These are phyloP conservation scores for Manacus vitellinus DNA, from an alignment of 2,113 vertebrate species.

Conservation along the genomic window DNA sequence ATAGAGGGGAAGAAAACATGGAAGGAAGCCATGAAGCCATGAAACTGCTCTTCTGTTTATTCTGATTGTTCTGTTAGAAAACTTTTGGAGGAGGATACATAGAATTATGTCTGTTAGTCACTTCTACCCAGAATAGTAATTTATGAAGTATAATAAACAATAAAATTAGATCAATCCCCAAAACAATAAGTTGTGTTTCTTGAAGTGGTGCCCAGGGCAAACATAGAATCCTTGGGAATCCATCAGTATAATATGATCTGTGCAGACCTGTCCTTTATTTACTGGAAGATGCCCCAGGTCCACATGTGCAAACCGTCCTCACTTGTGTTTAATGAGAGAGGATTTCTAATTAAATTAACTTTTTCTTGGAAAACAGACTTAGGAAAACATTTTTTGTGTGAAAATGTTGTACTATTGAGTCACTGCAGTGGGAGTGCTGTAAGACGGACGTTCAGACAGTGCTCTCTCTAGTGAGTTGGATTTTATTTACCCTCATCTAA, in stretches of 20 bases:
- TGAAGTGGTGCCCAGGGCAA: neutral
- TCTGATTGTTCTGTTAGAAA: constrained; percentile 2
- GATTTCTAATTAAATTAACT: neutral
- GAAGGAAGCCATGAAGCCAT: neutral
- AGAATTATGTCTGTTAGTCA: constrained; percentile 12
- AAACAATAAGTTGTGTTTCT: constrained; percentile 3
- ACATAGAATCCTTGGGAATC: neutral
- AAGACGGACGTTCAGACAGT: neutral
- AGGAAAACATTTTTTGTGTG: neutral
- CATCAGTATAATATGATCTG: neutral
- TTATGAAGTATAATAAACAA: constrained; percentile 6
- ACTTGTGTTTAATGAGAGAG: neutral
- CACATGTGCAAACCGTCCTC: neutral
- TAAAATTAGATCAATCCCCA: neutral
- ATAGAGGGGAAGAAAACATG: no score
- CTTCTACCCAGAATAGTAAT: neutral
- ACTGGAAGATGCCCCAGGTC: neutral
- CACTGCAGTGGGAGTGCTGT: neutral
- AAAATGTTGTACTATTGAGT: neutral
- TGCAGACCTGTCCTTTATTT: neutral
- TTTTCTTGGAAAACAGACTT: neutral
- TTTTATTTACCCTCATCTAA: neutral
- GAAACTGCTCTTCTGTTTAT: neutral
- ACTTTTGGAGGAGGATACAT: neutral
- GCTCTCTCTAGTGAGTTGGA: neutral